Conservation (phyloP, 1,140 invertebrate genomes). For the Dendrolimus punctatus region DNA sequence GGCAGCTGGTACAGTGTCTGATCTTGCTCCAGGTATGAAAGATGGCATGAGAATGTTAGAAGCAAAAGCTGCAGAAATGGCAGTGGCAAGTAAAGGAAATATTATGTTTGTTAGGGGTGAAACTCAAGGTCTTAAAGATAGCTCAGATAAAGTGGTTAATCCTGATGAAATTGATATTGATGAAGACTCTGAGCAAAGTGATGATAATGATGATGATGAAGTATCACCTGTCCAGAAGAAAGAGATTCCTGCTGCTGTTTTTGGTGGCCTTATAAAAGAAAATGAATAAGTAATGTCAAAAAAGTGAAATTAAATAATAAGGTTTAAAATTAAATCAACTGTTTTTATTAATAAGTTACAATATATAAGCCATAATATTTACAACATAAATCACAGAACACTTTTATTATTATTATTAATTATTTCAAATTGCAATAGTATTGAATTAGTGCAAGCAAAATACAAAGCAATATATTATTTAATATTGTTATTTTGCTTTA, state of each 20-base stretch:
- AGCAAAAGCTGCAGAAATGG: slow-evolving; percentile 83
- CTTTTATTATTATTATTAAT: slow-evolving; percentile 19
- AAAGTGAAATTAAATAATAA: slow-evolving; percentile 12
- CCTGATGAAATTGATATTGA: slow-evolving; percentile 96
- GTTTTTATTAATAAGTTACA: slow-evolving; percentile 36
- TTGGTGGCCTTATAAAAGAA: slow-evolving; percentile 79
- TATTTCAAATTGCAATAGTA: slow-evolving; percentile 6
- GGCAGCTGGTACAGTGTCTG: slow-evolving; percentile 76
- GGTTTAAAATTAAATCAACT: slow-evolving; percentile 39
- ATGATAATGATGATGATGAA: slow-evolving; percentile 74
- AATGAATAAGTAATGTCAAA: slow-evolving; percentile 23
- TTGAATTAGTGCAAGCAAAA: slow-evolving; percentile 1
- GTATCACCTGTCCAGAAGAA: slow-evolving; percentile 81
- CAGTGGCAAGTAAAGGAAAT: slow-evolving; percentile 72
- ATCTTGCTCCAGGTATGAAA: slow-evolving; percentile 79
- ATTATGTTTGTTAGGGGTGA: slow-evolving; percentile 90
- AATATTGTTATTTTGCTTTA: too few species aligned
- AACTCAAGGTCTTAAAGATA: slow-evolving; percentile 84
- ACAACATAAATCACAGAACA: slow-evolving; percentile 50
- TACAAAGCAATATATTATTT: slow-evolving; percentile 2
- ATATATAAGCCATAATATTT: slow-evolving; percentile 41
- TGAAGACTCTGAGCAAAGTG: slow-evolving; percentile 83
- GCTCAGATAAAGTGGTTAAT: slow-evolving; percentile 83
- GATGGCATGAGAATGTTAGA: slow-evolving; percentile 93
- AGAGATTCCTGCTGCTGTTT: slow-evolving; percentile 87